Evolutionary conservation across 64 coral and sea anemone species (phyloP).

Genomic region (Actinia equina): DNA sequence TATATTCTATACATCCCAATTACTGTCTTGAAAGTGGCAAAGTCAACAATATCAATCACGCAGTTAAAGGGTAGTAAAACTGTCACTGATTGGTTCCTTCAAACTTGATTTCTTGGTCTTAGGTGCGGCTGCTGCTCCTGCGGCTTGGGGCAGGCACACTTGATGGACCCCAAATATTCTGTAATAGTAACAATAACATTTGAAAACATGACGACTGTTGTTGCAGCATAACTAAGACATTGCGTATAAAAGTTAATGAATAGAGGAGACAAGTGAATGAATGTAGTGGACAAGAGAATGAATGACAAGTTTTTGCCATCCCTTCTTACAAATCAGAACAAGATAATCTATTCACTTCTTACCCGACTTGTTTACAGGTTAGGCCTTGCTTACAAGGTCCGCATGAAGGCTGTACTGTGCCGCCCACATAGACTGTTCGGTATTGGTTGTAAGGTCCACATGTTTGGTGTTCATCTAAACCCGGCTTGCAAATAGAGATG

Average conservation of each 20-base stretch:
- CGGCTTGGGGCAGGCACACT: constrained; percentile 88
- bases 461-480: constrained; percentile 93
- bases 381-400: constrained; percentile 92
- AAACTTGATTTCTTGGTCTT: not conserved
- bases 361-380: constrained; percentile 99
- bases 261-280: too few relatives aligned
- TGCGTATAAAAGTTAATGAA: too few relatives aligned
- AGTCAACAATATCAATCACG: not conserved
- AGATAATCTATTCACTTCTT: constrained; percentile 4
- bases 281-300: too few relatives aligned
- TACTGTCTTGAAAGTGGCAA: too few relatives aligned
- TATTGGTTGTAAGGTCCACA: constrained; percentile 99
- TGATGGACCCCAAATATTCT: constrained; percentile 99
- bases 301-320: too few relatives aligned
- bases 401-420: constrained; percentile 94
- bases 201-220: not conserved
- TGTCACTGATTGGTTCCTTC: not conserved
- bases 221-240: too few relatives aligned
- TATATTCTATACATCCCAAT: not conserved
- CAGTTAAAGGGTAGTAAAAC: not conserved
- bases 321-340: not conserved
- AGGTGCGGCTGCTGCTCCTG: constrained; percentile 3
- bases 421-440: constrained; percentile 89
- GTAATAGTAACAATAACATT: not conserved
- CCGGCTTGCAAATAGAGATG: constrained; percentile 97